These are phyloP conservation scores for Platycercus adscitus DNA, from an alignment of 2,113 vertebrate species.

Conservation along the genomic window DNA sequence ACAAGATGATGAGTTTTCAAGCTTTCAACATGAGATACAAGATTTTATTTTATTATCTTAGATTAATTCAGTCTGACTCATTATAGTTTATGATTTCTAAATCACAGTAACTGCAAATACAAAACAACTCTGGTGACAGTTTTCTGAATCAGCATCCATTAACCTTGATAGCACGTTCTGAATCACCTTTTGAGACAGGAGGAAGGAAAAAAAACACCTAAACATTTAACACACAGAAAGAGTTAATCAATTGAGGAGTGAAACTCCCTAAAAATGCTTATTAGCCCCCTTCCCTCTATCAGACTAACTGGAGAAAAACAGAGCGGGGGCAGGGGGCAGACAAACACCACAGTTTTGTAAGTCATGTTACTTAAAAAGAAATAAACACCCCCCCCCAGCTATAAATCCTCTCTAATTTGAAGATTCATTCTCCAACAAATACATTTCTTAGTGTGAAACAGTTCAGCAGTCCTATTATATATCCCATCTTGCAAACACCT, in stretches of 20 bases:
- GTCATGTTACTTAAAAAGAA: neutral
- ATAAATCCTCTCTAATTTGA: neutral
- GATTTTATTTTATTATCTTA: neutral
- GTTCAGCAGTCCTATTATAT: neutral
- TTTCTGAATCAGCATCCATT: neutral
- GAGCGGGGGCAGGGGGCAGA: too few relatives aligned
- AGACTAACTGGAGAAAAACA: accelerated
- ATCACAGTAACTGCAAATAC: neutral
- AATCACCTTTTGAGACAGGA: neutral
- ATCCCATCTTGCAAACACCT: neutral
- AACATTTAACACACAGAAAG: neutral
- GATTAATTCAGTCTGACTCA: neutral
- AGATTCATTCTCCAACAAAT: neutral
- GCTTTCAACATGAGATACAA: neutral
- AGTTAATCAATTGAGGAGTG: neutral
- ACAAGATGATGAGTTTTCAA: neutral
- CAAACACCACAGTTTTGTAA: neutral
- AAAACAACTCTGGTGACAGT: neutral
- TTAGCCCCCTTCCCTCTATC: neutral
- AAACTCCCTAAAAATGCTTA: accelerated
- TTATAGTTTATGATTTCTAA: neutral
- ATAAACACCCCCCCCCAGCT: neutral
- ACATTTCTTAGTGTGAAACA: neutral
- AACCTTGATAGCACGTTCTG: neutral
- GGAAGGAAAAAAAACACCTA: neutral